Base-by-base conservation (phyloP, 2,888 invertebrate species). In the Formica aserva region DNA sequence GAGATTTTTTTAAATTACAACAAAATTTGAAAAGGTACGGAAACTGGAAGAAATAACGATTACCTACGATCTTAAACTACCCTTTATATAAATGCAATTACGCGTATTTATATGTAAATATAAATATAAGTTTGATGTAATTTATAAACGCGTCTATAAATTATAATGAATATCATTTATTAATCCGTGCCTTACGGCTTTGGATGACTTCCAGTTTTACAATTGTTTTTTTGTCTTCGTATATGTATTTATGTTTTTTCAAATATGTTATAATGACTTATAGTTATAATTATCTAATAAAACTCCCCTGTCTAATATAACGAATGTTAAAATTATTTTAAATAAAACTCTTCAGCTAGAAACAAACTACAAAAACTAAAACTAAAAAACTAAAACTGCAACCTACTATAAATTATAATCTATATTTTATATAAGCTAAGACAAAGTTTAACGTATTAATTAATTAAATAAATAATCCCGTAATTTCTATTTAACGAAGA, bases 361-460 rank as follows among this genome's bases (percentile, higher is more conserved):
- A 22, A 22, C 22, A 22, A 22, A 22, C 22, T 22, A 22, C 22
- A 22, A 22, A 22, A 22, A 22, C 22, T 22, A 22, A 22, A 22
- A 22, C 22, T 22, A 22, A 22, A 22, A 22, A 22, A 22, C 22
- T 22, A 22, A 22, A 22, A 22, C 22, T 22, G 22, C 22, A 22
- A 22, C 22, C 22, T 22, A 22, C 32, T 5, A 32, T 32, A 32
- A 32, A 32, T 65, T 38, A 38, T 35, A 22, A 1, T 11, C n/a
- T 38, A 45, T 45, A 45, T 45, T 45, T 45, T 45, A 15, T 35
- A 48, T 13, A 13, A 45, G 13, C 5, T n/a, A 29, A 18, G 18
- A n/a, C 55, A 41, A 72, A 38, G 60, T 72, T 71, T 18, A 45
- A 32, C 3, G 72, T 72, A 57, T 29, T 38, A 41, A 78, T 78